Evolutionary conservation across 2,888 invertebrate species (phyloP).

Genomic region (Hylaea fasciaria): DNA sequence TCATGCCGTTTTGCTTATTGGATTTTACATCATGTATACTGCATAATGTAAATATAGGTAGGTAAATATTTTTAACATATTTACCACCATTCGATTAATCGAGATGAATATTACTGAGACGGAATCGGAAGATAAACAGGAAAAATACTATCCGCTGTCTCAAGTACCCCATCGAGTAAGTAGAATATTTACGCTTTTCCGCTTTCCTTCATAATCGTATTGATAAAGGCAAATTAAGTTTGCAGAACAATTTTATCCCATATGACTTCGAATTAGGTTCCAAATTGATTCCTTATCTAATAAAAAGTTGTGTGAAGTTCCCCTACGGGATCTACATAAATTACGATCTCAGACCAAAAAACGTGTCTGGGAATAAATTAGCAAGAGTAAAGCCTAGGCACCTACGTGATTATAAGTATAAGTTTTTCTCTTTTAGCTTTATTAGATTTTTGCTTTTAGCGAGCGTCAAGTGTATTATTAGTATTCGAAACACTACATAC

Average conservation of each 20-base stretch:
- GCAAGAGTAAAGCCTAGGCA: conserved; percentile 1
- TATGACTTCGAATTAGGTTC: conserved; percentile 19
- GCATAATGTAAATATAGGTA: neutral
- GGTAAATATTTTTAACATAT: neutral
- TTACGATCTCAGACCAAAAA: conserved; percentile 10
- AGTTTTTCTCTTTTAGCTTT: too few relatives aligned
- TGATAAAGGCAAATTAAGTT: conserved; percentile 24
- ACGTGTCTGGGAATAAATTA: conserved; percentile 18
- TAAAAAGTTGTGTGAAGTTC: conserved; percentile 16
- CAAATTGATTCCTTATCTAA: conserved; percentile 29
- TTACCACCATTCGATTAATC: conserved; percentile 26
- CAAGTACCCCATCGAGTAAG: neutral
- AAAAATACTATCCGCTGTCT: conserved; percentile 7
- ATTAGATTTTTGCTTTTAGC: too few relatives aligned
- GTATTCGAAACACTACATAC: too few relatives aligned
- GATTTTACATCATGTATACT: too few relatives aligned
- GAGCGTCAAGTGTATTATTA: too few relatives aligned
- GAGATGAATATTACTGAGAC: conserved; percentile 27
- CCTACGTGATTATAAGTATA: too few relatives aligned
- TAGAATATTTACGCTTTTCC: conserved; percentile 4
- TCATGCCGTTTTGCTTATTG: neutral
- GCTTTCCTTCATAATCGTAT: conserved; percentile 27
- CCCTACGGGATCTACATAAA: conserved; percentile 20
- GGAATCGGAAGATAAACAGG: conserved; percentile 30
- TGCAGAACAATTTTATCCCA: conserved; percentile 14